Conservation (phyloP, 2,797 vertebrate species). For the Pangasius sanitwongsei region DNA sequence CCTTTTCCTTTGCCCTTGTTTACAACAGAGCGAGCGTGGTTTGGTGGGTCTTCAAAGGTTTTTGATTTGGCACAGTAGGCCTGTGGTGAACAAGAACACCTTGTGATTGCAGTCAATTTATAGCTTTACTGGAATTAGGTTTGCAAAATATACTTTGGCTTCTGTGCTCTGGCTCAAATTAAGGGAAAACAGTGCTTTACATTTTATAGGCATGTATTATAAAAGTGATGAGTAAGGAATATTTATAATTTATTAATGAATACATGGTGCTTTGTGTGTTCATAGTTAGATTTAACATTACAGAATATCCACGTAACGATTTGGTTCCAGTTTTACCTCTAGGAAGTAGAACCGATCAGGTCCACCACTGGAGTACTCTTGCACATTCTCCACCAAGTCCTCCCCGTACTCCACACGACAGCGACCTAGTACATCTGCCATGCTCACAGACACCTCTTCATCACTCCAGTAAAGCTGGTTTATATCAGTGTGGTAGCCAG, state of each 20-base stretch:
- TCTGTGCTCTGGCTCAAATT: neutral
- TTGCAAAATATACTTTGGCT: neutral
- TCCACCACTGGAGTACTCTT: constrained; percentile 84
- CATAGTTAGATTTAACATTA: neutral
- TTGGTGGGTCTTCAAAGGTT: constrained; percentile 95
- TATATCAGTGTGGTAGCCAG: constrained; percentile 90
- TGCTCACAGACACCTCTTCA: constrained; percentile 84
- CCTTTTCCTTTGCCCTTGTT: constrained; percentile 94
- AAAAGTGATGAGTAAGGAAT: neutral
- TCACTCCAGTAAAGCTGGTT: constrained; percentile 97
- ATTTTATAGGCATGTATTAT: neutral
- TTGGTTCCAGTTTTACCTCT: constrained; percentile 77
- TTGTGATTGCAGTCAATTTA: neutral
- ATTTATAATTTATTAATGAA: neutral
- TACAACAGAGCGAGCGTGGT: constrained; percentile 86
- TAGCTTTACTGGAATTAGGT: neutral
- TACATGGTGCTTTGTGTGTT: neutral
- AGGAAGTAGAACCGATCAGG: constrained; percentile 93
- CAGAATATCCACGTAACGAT: neutral
- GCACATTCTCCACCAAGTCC: constrained; percentile 83
- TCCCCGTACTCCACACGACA: constrained; percentile 90
- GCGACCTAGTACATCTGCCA: constrained; percentile 84
- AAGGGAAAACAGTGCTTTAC: neutral
- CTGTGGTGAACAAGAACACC: constrained; percentile 64
- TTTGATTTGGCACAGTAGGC: constrained; percentile 91